These are phyloP conservation scores for Platycnemis pennipes DNA, from an alignment of 2,888 invertebrate species.

Conservation along the genomic window DNA sequence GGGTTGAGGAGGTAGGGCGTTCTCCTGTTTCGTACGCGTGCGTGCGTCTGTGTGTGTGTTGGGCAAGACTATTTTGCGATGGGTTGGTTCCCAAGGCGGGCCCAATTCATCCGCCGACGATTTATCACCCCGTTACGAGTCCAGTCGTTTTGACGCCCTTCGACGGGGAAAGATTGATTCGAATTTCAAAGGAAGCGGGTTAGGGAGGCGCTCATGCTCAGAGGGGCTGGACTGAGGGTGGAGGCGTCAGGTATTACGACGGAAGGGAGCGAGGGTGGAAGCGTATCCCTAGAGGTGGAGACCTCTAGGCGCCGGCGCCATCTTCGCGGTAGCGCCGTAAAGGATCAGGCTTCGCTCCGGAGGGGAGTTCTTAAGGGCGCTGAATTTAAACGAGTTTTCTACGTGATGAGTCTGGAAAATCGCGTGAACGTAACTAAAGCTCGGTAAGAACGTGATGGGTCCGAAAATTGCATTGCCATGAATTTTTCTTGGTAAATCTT, in stretches of 20 bases:
- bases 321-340: no score
- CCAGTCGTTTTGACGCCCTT: slow-evolving; percentile 42
- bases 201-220: neutral
- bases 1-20: no score
- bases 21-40: neutral
- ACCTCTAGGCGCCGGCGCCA: neutral
- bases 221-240: neutral
- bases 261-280: neutral
- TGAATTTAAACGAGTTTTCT: no score
- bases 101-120: slow-evolving; percentile 45
- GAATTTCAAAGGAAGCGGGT: slow-evolving; percentile 40
- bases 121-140: slow-evolving; percentile 46
- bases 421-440: no score
- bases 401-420: no score
- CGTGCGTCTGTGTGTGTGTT: neutral
- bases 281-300: neutral
- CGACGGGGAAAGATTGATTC: slow-evolving; percentile 50
- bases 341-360: no score
- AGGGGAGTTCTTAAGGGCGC: no score
- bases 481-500: no score
- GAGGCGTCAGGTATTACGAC: neutral
- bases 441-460: no score
- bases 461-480: no score
- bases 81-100: neutral
- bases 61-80: neutral